phyloP scores from a whole-genome alignment of 2,888 invertebrate species.

The Drosophila sordidula region DNA sequence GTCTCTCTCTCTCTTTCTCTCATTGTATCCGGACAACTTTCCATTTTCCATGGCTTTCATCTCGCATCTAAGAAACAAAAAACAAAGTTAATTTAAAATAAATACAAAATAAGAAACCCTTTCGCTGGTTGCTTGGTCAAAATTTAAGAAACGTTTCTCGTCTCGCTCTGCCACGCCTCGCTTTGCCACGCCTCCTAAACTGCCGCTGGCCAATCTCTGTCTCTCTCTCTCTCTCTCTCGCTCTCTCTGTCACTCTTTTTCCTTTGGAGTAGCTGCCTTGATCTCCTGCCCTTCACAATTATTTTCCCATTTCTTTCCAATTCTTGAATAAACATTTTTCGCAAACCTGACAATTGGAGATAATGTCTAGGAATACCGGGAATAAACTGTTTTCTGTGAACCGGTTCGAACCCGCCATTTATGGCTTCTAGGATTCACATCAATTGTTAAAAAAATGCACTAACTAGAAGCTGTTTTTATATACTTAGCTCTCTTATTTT shows the following conservation, averaged over 20 bases:
- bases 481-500: too few relatives aligned
- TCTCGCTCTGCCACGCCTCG: conserved; percentile 15
- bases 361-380: too few relatives aligned
- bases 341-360: too few relatives aligned
- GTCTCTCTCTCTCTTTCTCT: neutral
- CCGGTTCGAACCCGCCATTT: too few relatives aligned
- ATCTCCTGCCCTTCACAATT: neutral
- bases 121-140: conserved; percentile 82
- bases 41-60: conserved; percentile 24
- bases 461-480: too few relatives aligned
- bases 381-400: too few relatives aligned
- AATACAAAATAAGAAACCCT: conserved; percentile 27
- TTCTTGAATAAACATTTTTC: too few relatives aligned
- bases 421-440: too few relatives aligned
- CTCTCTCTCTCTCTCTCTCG: neutral
- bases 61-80: conserved; percentile 15
- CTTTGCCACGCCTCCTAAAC: conserved; percentile 7
- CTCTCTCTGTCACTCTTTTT: neutral
- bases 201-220: conserved; percentile 19
- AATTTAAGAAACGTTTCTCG: conserved; percentile 59
- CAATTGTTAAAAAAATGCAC: too few relatives aligned
- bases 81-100: neutral
- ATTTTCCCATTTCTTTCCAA: too few relatives aligned
- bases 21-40: conserved; percentile 1
- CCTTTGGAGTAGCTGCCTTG: neutral